Base-by-base conservation (phyloP, 2,888 invertebrate genomes). In the Amiota minor region DNA sequence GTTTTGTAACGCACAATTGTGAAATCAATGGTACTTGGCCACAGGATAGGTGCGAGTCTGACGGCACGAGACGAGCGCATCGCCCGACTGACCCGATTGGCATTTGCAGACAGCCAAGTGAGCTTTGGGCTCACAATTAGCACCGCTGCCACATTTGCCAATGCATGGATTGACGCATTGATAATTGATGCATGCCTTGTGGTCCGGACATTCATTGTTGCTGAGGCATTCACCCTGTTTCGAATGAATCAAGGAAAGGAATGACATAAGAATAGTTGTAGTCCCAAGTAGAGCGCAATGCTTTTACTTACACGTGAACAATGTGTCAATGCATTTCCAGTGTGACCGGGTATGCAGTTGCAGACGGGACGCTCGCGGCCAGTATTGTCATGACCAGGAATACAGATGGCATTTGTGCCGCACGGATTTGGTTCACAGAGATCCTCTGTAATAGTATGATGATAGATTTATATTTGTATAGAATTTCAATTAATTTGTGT, bases 391-490 rank as follows among this genome's bases (percentile, higher is more conserved):
- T 94, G 94, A 3, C 97, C 97, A 0, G 96, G 96, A 18, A 93
- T 93, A 85, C 97, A 97, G 75, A 89, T 85, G 65, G 90, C 89
- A 77, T 90, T 90, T 14, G 90, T 90, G 56, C 96, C 97, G 80
- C 96, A 97, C n/a, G 96, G 96, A 90, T 96, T 96, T 0, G 96
- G 96, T 78, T 93, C 92, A 87, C 96, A 96, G 4, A 96, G 92
- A 86, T 97, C 96, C 86, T 92, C 96, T 95, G 82, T 46, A 70
- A 16, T 18, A 62, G 35, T 59, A 47, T 10, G 45, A 23, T 14
- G 23, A 71, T 14, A 56, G 18, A 55, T 62, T 2, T 18, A 62
- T 62, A 1, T 14, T 35, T 62, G 35, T 16, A n/a, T 59, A 65
- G 56, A 35, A n/a, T 6, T 47, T 47, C 11, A 16, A 47, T 65